Evolutionary conservation across 2,888 invertebrate genomes (phyloP).

Genomic region (Amorpha juglandis): DNA sequence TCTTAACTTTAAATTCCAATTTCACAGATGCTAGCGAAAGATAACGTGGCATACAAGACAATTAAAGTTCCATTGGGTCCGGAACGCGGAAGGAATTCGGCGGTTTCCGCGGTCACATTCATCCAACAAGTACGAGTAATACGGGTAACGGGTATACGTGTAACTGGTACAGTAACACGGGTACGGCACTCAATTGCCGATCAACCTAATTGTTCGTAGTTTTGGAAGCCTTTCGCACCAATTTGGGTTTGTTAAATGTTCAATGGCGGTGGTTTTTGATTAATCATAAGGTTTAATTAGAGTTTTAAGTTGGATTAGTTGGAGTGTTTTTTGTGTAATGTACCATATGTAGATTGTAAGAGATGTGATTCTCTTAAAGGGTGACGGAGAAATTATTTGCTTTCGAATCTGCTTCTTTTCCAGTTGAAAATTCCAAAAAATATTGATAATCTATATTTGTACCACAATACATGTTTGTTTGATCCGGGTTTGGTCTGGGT

Average conservation of each 20-base stretch:
- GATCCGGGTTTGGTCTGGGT: too few species aligned
- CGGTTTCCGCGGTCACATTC: conserved; percentile 48
- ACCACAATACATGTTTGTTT: too few species aligned
- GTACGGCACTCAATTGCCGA: conserved; percentile 54
- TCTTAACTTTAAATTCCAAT: too few species aligned
- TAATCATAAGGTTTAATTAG: conserved; percentile 68
- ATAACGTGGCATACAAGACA: conserved; percentile 34
- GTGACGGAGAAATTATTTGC: too few species aligned
- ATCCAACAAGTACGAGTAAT: conserved; percentile 28
- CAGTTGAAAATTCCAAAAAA: too few species aligned
- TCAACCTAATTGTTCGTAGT: conserved; percentile 62
- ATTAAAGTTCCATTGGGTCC: conserved; percentile 48
- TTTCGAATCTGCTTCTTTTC: too few species aligned
- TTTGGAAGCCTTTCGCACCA: conserved; percentile 59
- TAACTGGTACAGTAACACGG: conserved; percentile 31
- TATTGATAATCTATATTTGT: too few species aligned
- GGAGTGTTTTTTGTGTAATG: conserved; percentile 43
- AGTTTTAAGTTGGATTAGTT: conserved; percentile 55
- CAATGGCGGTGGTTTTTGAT: conserved; percentile 61
- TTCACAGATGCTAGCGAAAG: conserved; percentile 2
- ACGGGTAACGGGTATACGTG: conserved; percentile 7
- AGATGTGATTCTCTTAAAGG: not conserved
- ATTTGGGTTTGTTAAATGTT: conserved; percentile 62
- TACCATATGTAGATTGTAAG: not conserved
- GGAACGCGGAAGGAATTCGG: conserved; percentile 42